Evolutionary conservation across 2,888 invertebrate species (phyloP).

Genomic region (Monoplex corrugatus): DNA sequence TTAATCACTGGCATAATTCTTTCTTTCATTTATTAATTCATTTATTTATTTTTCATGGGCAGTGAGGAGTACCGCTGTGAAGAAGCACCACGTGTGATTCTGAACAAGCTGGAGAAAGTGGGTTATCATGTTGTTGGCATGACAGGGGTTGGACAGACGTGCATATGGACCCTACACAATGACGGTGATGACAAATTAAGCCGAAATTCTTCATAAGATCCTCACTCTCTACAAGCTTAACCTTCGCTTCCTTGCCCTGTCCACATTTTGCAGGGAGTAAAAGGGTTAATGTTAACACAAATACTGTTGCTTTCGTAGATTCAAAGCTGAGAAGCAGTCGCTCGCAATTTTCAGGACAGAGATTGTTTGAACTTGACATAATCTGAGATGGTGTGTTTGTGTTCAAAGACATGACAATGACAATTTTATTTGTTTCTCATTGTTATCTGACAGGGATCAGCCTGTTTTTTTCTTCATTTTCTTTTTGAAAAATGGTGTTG

Average conservation of each 20-base stretch:
- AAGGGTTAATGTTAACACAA: too few relatives aligned
- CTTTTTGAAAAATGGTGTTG: too few relatives aligned
- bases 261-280: too few relatives aligned
- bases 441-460: background rate
- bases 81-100: constrained; percentile 81
- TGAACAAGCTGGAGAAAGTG: constrained; percentile 81
- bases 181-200: constrained; percentile 24
- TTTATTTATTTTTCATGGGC: constrained; percentile 31
- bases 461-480: background rate
- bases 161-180: constrained; percentile 83
- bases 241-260: too few relatives aligned
- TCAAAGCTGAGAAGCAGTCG: too few relatives aligned
- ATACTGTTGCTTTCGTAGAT: background rate
- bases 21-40: too few relatives aligned
- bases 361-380: background rate
- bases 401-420: too few relatives aligned
- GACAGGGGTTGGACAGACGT: constrained; percentile 83
- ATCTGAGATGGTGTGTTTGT: background rate
- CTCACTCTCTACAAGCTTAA: too few relatives aligned
- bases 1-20: too few relatives aligned
- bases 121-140: constrained; percentile 82
- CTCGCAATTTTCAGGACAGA: too few relatives aligned
- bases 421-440: background rate
- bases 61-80: constrained; percentile 80
- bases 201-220: background rate